Base-by-base conservation (phyloP, 2,888 invertebrate species). In the Hydrotaea diabolus region DNA sequence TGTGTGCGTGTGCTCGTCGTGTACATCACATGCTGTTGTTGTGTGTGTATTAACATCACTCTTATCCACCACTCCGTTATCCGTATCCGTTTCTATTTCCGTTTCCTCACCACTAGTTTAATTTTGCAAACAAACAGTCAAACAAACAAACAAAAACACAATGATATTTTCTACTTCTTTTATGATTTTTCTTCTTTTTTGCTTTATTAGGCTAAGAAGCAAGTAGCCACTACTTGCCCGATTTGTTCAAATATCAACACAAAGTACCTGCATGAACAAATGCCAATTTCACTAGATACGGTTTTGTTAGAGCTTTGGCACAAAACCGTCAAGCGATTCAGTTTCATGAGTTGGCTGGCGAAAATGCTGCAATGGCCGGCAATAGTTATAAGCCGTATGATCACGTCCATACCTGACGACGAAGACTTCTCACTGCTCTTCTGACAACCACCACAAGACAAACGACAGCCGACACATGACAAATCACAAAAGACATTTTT, bases 341-440 rank as follows among this genome's bases (percentile, higher is more conserved):
- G 87, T 88, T 86, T 90, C 86, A 86, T 90, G 83, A 89, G 88
- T 87, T 91, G 91, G 91, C 90, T 91, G 87, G 88, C 89, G 86
- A 91, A 91, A 89, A 87, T 91, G 83, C 89, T 91, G 86, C 90
- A 91, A 88, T 91, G 91, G 91, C 91, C 91, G 87, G 90, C 91
- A 84, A 86, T 90, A 87, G 87, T 90, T 86, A 88, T 91, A 88
- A 90, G 89, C 89, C 90, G 91, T 88, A 89, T 91, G 87, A 89
- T 91, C 86, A 89, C 88, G 88, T 89, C 89, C 83, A 89, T 91
- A 87, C 90, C 90, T 82, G 88, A 88, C 83, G 90, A 89, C 86
- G 91, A 91, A 86, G 89, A 89, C 87, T 88, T 89, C 87, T 88
- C 88, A 85, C 87, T 90, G 78, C 86, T 86, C 64, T 88, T 88